Evolutionary conservation across 2,113 vertebrate genomes (phyloP).

Genomic region (Takifugu flavidus): DNA sequence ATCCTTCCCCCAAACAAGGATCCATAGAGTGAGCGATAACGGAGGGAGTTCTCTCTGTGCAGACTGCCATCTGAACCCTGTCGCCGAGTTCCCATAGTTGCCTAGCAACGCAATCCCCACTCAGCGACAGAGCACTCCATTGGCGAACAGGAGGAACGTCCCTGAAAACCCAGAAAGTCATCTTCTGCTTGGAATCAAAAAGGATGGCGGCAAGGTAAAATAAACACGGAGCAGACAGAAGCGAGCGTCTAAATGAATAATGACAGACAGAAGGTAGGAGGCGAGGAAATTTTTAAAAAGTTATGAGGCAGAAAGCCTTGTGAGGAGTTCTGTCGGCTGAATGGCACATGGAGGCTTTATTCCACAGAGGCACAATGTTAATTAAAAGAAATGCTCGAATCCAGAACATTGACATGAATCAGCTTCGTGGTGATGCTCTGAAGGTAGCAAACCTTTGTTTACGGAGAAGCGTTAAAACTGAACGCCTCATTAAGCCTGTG

Average conservation of each 20-base stretch:
- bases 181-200: constrained; percentile 60
- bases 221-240: constrained; percentile 40
- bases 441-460: neutral
- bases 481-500: constrained; percentile 20
- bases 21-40: constrained; percentile 18
- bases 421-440: neutral
- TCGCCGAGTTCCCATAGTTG: constrained; percentile 70
- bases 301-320: constrained; percentile 23
- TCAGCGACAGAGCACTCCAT: constrained; percentile 65
- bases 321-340: constrained; percentile 5
- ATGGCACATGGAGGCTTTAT: neutral
- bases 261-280: constrained; percentile 21
- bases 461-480: constrained; percentile 10
- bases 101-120: constrained; percentile 74
- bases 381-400: no score
- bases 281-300: constrained; percentile 21
- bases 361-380: neutral
- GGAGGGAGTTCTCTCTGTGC: constrained; percentile 18
- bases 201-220: constrained; percentile 50
- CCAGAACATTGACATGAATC: no score
- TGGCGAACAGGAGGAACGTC: constrained; percentile 63
- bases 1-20: constrained; percentile 5
- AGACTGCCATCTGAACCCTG: constrained; percentile 65
- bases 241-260: constrained; percentile 26
- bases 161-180: constrained; percentile 64